Percentiles rank a stretch among this genome's conserved stretches.
Evolutionary conservation across 2,888 invertebrate species (phyloP).

Genomic region (Drosophila neotestacea): DNA sequence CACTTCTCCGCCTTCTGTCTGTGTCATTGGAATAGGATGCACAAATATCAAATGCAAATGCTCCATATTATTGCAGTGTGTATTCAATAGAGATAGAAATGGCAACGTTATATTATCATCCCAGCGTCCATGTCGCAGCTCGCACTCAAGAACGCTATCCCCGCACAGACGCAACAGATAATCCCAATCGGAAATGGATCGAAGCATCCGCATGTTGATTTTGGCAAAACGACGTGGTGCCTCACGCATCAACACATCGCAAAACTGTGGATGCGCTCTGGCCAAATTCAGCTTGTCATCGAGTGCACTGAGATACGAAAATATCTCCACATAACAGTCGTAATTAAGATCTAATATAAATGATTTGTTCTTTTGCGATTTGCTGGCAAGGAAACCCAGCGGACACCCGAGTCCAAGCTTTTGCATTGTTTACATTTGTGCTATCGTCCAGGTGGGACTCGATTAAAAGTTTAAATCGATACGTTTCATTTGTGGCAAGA

Average conservation of each 20-base stretch:
- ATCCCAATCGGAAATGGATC: conserved; percentile 52
- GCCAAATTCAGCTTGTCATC: conserved; percentile 62
- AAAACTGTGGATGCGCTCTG: conserved; percentile 49
- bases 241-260: conserved; percentile 39
- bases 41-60: conserved; percentile 60
- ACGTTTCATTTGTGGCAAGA: too few relatives aligned
- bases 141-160: conserved; percentile 46
- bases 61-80: conserved; percentile 45
- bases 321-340: conserved; percentile 62
- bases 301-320: conserved; percentile 43
- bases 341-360: conserved; percentile 63
- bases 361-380: conserved; percentile 18
- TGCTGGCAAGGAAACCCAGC: conserved; percentile 53
- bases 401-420: conserved; percentile 57
- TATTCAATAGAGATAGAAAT: conserved; percentile 48
- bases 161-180: conserved; percentile 56
- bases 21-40: conserved; percentile 35
- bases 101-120: conserved; percentile 52
- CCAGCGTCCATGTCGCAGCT: conserved; percentile 60
- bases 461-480: too few relatives aligned
- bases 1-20: conserved; percentile 6
- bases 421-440: conserved; percentile 54
- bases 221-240: conserved; percentile 37
- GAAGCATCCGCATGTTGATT: conserved; percentile 58
- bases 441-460: neutral